Evolutionary conservation across 2,797 vertebrate species (phyloP).

Genomic region (Vespertilio murinus): DNA sequence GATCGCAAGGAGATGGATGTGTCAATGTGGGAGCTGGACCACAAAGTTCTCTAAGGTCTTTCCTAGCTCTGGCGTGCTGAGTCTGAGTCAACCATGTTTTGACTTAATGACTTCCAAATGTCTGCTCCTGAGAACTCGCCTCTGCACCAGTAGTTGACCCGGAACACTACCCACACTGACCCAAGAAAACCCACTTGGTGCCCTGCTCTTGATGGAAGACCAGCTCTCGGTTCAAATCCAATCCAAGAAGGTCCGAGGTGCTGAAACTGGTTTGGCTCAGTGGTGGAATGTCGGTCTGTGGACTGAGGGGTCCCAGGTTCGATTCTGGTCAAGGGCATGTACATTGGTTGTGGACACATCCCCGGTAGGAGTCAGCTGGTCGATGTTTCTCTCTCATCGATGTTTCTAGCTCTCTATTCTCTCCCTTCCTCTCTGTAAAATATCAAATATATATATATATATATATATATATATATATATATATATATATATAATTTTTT

Average conservation of each 20-base stretch:
- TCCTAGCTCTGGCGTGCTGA: background rate
- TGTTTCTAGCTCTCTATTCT: too few relatives aligned
- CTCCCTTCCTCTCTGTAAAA: too few relatives aligned
- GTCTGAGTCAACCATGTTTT: constrained; percentile 67
- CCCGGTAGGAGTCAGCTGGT: too few relatives aligned
- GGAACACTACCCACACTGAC: background rate
- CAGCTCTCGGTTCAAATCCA: background rate
- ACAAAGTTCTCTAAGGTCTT: constrained; percentile 51
- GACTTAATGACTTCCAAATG: constrained; percentile 71
- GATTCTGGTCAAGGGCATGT: too few relatives aligned
- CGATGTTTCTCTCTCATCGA: too few relatives aligned
- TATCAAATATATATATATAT: too few relatives aligned
- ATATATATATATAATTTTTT: too few relatives aligned
- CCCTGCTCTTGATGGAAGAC: background rate
- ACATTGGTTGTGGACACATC: too few relatives aligned
- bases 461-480: too few relatives aligned
- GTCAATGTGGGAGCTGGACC: background rate
- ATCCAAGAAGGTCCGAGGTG: background rate
- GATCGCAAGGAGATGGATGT: background rate
- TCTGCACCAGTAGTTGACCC: background rate
- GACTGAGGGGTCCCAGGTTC: too few relatives aligned
- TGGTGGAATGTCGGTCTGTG: too few relatives aligned
- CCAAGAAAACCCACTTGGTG: background rate
- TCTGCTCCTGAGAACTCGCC: constrained; percentile 25
- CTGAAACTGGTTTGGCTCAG: too few relatives aligned